Percentiles rank a stretch among this genome's conserved stretches.
These are phyloP conservation scores for Chelonia mydas DNA, from an alignment of 2,797 vertebrate species.

Conservation along the genomic window DNA sequence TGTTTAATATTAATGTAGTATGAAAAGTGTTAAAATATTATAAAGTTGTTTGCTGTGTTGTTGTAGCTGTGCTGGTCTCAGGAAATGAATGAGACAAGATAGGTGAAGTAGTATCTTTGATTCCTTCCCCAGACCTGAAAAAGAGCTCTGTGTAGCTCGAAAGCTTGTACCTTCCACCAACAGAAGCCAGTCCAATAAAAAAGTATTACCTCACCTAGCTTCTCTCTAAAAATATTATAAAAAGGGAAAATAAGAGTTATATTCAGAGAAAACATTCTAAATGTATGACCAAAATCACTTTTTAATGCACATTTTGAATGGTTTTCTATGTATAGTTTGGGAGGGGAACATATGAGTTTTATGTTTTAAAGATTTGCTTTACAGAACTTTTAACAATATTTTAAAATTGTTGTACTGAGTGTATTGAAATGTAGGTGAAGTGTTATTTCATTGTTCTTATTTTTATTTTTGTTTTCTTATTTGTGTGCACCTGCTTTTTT, in stretches of 20 bases:
- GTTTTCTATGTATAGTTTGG: not conserved
- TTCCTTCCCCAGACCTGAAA: not conserved
- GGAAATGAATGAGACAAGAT: not conserved
- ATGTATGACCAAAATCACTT: not conserved
- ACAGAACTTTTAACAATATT: not conserved
- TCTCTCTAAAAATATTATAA: not conserved
- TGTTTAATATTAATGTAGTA: not conserved
- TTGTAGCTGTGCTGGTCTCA: not conserved
- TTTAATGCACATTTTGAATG: not conserved
- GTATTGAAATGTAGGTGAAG: not conserved
- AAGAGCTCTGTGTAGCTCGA: too few relatives aligned
- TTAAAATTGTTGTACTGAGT: not conserved
- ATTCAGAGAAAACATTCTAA: not conserved
- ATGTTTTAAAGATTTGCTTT: not conserved
- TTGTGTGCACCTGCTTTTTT: not conserved
- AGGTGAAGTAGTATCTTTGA: not conserved
- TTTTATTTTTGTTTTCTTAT: not conserved
- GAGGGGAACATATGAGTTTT: not conserved
- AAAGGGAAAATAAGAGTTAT: not conserved
- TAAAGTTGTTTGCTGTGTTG: not conserved
- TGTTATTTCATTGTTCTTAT: not conserved
- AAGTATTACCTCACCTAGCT: not conserved
- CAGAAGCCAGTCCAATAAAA: not conserved
- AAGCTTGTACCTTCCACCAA: too few relatives aligned
- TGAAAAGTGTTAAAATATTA: not conserved